Conservation (phyloP, 2,797 vertebrate genomes). For the Poeciliopsis presidionis region DNA sequence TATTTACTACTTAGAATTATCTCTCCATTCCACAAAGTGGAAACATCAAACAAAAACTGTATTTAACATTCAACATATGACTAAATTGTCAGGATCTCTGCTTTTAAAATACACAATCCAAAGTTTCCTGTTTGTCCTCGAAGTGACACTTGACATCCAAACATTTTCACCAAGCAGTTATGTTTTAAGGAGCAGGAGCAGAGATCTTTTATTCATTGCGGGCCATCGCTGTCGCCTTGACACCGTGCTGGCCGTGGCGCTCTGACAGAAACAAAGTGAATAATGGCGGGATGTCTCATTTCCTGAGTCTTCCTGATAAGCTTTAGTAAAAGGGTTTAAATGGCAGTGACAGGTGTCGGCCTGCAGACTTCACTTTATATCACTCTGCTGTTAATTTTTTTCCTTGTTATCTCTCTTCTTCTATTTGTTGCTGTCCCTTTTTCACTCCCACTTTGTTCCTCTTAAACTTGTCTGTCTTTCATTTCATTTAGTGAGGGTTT, state of each 20-base stretch:
- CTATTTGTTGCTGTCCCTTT: conserved; percentile 53
- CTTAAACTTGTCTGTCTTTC: conserved; percentile 49
- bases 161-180: conserved; percentile 24
- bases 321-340: conserved; percentile 61
- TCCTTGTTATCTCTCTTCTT: conserved; percentile 50
- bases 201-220: conserved; percentile 65
- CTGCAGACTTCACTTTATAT: conserved; percentile 74
- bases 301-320: conserved; percentile 60
- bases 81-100: not conserved
- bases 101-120: conserved; percentile 1
- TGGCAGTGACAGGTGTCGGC: conserved; percentile 73
- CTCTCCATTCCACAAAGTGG: not conserved
- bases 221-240: conserved; percentile 38
- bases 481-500: conserved; percentile 57
- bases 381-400: conserved; percentile 61
- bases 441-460: conserved; percentile 42
- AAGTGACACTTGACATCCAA: conserved; percentile 21
- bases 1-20: not conserved
- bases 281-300: conserved; percentile 60
- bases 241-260: conserved; percentile 18
- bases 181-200: conserved; percentile 4
- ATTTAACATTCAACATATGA: not conserved
- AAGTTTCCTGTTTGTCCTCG: conserved; percentile 16
- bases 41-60: not conserved
- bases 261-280: conserved; percentile 50